These are phyloP conservation scores for Trissolcus brochymenae DNA, from an alignment of 2,888 invertebrate species.

Conservation along the genomic window DNA sequence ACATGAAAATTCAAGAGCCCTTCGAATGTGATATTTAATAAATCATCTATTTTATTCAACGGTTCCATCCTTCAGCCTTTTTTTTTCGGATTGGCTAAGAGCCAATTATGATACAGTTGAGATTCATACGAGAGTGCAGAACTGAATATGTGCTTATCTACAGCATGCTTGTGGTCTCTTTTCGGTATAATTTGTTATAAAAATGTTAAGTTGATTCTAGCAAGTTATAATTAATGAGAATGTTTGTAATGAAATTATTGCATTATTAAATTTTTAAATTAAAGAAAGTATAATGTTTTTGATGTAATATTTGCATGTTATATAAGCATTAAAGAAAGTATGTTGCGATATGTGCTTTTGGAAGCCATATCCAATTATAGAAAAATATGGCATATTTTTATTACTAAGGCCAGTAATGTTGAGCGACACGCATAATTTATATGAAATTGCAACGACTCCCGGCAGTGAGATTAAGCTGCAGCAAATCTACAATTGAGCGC, in stretches of 20 bases:
- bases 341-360: background rate
- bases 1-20: conserved; percentile 3
- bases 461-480: conserved; percentile 70
- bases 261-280: too few species aligned
- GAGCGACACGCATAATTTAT: conserved; percentile 28
- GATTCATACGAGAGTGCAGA: background rate
- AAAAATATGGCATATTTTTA: background rate
- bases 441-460: conserved; percentile 33
- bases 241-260: too few species aligned
- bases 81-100: background rate
- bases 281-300: background rate
- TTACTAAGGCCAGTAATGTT: too few species aligned
- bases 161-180: too few species aligned
- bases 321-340: background rate
- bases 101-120: conserved; percentile 6
- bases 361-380: background rate
- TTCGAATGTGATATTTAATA: conserved; percentile 7
- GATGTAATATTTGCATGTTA: background rate
- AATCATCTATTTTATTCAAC: conserved; percentile 22
- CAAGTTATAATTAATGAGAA: too few species aligned
- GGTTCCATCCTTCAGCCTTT: background rate
- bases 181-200: too few species aligned
- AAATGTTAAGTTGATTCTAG: too few species aligned
- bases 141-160: background rate
- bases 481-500: conserved; percentile 70